These are phyloP conservation scores for Gisinianus flammeolus DNA, from an alignment of 2,888 invertebrate species.

Conservation along the genomic window DNA sequence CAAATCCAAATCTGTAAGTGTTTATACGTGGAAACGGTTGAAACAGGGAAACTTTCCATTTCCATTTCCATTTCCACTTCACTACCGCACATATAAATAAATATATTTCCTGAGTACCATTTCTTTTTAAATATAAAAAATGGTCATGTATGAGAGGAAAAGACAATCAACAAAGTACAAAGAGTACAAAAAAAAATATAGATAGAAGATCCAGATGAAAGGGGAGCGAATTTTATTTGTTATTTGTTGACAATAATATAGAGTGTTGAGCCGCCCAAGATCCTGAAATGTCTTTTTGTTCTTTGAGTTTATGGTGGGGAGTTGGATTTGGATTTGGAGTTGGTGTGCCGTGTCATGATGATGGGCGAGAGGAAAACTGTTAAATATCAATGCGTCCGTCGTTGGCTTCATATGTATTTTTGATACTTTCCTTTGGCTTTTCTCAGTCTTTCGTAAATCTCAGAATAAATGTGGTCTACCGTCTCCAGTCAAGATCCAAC, in stretches of 20 bases:
- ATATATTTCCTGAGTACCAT: no score
- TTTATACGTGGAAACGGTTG: not conserved
- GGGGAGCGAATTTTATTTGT: not conserved
- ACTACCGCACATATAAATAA: no score
- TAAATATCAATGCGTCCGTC: not conserved
- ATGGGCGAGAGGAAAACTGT: not conserved
- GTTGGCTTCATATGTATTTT: not conserved
- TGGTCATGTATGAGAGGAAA: no score
- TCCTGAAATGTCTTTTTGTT: not conserved
- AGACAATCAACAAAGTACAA: not conserved
- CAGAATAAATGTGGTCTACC: slow-evolving; percentile 19
- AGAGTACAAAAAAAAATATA: not conserved
- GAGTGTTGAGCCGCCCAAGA: not conserved
- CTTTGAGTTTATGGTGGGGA: not conserved
- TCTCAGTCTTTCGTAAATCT: slow-evolving; percentile 30
- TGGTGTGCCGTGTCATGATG: no score
- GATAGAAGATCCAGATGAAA: not conserved
- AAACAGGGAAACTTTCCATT: not conserved
- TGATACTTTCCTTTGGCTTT: no score
- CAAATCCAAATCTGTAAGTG: no score
- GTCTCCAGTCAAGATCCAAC: not conserved
- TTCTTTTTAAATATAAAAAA: no score
- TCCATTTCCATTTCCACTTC: no score
- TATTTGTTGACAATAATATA: not conserved
- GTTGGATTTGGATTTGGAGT: not conserved